These are phyloP conservation scores for Neomonachus schauinslandi DNA, from an alignment of 2,113 vertebrate genomes.

Conservation along the genomic window DNA sequence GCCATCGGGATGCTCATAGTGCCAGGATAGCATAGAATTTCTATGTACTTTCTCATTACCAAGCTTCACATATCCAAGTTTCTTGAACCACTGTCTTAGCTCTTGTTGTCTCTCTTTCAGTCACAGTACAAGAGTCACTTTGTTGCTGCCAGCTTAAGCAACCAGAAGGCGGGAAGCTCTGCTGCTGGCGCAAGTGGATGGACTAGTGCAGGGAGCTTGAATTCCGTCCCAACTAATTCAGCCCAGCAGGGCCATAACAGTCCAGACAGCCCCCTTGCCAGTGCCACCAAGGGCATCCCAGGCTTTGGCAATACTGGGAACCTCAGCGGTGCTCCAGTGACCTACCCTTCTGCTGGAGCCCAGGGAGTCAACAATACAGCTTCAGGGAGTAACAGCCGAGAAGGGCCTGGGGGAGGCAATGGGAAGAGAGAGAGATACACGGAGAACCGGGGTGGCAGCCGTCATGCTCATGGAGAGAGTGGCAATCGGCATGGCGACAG, in stretches of 20 bases:
- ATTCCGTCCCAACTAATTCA: conserved; percentile 92
- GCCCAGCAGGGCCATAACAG: conserved; percentile 81
- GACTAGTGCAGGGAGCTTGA: conserved; percentile 98
- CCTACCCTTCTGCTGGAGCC: conserved; percentile 82
- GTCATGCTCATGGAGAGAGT: conserved; percentile 82
- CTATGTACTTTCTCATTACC: not conserved
- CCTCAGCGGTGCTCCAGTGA: conserved; percentile 87
- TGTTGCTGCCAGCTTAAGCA: conserved; percentile 94
- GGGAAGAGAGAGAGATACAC: conserved; percentile 77
- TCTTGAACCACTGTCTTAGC: not conserved
- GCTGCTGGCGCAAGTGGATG: conserved; percentile 93
- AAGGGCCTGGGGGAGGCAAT: conserved; percentile 74
- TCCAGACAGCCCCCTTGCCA: conserved; percentile 68
- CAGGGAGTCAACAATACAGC: conserved; percentile 81
- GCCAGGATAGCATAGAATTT: not conserved
- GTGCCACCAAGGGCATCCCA: conserved; percentile 79
- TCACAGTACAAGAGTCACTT: conserved; percentile 99
- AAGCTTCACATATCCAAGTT: not conserved
- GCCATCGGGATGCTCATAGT: not conserved
- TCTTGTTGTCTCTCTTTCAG: conserved; percentile 80
- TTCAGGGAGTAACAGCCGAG: conserved; percentile 82
- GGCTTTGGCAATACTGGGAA: conserved; percentile 85
- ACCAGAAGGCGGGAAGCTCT: conserved; percentile 94
- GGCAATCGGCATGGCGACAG: conserved; percentile 83
- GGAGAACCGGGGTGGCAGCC: conserved; percentile 80